Base-by-base conservation (phyloP, 2,113 vertebrate genomes). In the Cephalopholis sonnerati region DNA sequence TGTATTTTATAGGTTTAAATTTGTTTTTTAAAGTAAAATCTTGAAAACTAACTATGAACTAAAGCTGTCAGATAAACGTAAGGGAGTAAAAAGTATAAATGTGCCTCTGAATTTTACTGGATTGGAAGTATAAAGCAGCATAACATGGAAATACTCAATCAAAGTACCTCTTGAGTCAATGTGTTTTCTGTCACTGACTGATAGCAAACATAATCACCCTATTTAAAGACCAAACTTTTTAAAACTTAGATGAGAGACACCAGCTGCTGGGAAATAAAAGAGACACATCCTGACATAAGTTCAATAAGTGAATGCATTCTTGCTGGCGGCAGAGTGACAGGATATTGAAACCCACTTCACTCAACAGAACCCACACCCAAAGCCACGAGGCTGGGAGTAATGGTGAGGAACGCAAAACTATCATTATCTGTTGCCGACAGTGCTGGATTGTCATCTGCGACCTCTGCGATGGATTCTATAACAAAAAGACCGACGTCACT, bases 221-320 rank as follows among this genome's bases (percentile, higher is more conserved):
- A 6, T 13, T 24, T 24, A 58, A 65, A 54, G 1, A 24, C 32
- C 17, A 58, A 44, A 29, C 17, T 62, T 68, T 67, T 22, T 61
- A 27, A 18, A 62, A 75, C 39, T 58, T 27, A 68, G 8, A 62
- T 57, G 57, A 55, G 39, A 74, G 44, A 61, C 48, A 57, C 17
- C 32, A 62, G 25, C 63, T 67, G 63, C 48, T 50, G 36, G 51
- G 0, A 36, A 74, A 72, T 20, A 59, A n/a, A 68, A 63, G 59
- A 83, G 10, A 51, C 66, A 69, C 57, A 24, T n/a, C 69, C 20
- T 74, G 64, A 72, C 39, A 77, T 5, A 57, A 66, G 24, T 44
- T 84, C 70, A 75, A 69, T 72, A 73, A 51, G 54, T 20, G 44
- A 44, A 66, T 68, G 36, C 11, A 68, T 89, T 88, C 64, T 73